These are phyloP conservation scores for Luperina nickerlii DNA, from an alignment of 2,888 invertebrate genomes.

Conservation along the genomic window DNA sequence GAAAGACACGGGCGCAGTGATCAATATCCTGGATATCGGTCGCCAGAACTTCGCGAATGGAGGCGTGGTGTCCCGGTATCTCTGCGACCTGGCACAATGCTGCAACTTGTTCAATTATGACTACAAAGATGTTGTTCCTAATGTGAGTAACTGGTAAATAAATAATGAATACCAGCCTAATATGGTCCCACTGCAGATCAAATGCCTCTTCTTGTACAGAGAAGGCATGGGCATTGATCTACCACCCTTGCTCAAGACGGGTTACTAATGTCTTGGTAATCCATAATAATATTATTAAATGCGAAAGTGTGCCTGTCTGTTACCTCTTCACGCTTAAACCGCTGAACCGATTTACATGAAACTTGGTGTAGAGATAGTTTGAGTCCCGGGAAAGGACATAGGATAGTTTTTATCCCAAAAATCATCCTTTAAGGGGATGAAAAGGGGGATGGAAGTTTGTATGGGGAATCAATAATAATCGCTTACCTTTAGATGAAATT, in stretches of 20 bases:
- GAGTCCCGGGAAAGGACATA: too few species aligned
- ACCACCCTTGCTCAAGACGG: background rate
- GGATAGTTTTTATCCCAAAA: too few species aligned
- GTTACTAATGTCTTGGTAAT: background rate
- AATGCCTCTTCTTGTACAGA: background rate
- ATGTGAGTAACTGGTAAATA: constrained; percentile 72
- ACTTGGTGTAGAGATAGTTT: too few species aligned
- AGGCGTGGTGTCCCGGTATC: constrained; percentile 90
- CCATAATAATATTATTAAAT: too few species aligned
- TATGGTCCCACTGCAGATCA: background rate
- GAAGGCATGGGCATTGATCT: background rate
- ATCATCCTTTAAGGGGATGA: too few species aligned
- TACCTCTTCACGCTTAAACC: too few species aligned
- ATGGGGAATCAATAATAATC: too few species aligned
- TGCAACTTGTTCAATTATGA: constrained; percentile 92
- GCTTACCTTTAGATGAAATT: too few species aligned
- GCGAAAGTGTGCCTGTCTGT: too few species aligned
- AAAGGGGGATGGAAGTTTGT: too few species aligned
- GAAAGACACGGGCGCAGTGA: constrained; percentile 90
- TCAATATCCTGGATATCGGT: constrained; percentile 91
- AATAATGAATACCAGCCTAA: background rate
- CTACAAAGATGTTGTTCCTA: constrained; percentile 92
- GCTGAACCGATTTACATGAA: too few species aligned
- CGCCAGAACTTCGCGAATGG: constrained; percentile 89
- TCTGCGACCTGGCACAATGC: constrained; percentile 92